Evolutionary conservation across 92 coral and sea anemone species (phyloP).

Genomic region (Phenganax stokvisi): DNA sequence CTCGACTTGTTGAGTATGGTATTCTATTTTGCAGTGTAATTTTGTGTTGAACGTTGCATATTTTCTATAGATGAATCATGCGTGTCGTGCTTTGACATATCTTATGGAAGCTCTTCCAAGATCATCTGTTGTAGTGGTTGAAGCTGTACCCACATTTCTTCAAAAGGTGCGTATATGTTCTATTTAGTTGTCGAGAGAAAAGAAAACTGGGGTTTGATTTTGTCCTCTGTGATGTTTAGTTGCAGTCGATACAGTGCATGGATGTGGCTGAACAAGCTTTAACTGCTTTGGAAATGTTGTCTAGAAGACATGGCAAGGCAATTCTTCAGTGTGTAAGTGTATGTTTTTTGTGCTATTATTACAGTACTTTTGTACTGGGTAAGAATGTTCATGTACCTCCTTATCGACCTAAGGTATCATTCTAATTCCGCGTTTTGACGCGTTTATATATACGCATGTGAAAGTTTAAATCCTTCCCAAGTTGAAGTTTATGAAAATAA

Average conservation of each 20-base stretch:
- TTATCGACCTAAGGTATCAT: background rate
- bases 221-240: constrained; percentile 40
- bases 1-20: background rate
- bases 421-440: no score
- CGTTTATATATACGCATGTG: no score
- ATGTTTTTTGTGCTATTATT: background rate
- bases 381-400: background rate
- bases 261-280: constrained; percentile 98
- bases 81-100: constrained; percentile 96
- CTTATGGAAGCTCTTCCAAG: constrained; percentile 99
- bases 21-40: no score
- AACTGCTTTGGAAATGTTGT: constrained; percentile 91
- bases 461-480: no score
- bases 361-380: background rate
- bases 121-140: constrained; percentile 90
- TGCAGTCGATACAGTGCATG: constrained; percentile 97
- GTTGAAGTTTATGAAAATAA: no score
- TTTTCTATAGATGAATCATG: constrained; percentile 80
- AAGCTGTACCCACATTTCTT: constrained; percentile 91
- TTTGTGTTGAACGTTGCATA: background rate
- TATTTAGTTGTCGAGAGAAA: background rate
- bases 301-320: constrained; percentile 97
- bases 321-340: constrained; percentile 92
- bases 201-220: no score
- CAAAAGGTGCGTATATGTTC: constrained; percentile 60